These are phyloP conservation scores for Tokudaia muenninki DNA, from an alignment of 2,797 vertebrate species.

Conservation along the genomic window DNA sequence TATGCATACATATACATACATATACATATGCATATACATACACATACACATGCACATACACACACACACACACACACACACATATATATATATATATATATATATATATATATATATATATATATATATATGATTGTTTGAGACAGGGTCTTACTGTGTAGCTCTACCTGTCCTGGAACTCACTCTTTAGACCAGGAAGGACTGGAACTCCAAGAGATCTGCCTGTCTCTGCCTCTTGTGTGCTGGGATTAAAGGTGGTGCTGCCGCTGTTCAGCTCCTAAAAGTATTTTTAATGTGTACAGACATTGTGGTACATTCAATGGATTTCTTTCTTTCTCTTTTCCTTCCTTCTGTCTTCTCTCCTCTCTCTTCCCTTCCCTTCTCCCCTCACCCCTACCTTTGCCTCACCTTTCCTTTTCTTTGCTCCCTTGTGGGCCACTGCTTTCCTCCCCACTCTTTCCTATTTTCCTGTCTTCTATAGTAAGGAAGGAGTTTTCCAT, in stretches of 20 bases:
- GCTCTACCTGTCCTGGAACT: background rate
- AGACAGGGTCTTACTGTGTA: background rate
- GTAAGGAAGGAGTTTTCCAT: background rate
- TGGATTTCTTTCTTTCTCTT: background rate
- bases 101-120: too few species aligned
- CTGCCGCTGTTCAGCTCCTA: background rate
- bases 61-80: too few species aligned
- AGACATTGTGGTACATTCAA: background rate
- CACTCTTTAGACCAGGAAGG: background rate
- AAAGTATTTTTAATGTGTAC: background rate
- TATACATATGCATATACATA: too few species aligned
- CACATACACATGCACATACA: too few species aligned
- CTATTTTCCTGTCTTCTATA: background rate
- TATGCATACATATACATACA: too few species aligned
- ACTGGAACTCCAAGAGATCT: background rate
- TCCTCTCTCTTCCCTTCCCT: background rate
- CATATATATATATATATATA: too few species aligned
- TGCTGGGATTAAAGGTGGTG: background rate
- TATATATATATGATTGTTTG: too few species aligned
- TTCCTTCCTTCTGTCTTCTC: too few species aligned
- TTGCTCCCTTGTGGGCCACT: background rate
- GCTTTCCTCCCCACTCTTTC: background rate
- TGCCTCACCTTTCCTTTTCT: background rate
- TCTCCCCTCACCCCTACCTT: rapidly evolving
- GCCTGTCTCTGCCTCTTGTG: background rate